Evolutionary conservation across 2,113 vertebrate genomes (phyloP).

Genomic region (Phrynosoma platyrhinos): DNA sequence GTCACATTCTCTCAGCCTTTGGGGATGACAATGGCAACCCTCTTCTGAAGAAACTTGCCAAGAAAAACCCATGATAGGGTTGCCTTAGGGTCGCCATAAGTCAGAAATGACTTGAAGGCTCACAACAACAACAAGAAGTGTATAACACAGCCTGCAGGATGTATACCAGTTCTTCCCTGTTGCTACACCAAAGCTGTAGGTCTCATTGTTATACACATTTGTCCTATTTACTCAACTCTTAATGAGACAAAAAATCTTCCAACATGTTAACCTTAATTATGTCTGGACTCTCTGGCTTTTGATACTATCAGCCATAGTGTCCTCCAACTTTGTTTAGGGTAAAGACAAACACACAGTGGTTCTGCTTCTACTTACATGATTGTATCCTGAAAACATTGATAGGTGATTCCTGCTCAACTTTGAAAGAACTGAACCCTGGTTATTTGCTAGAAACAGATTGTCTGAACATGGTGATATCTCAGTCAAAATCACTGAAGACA

Average conservation of each 20-base stretch:
- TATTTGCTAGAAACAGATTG: neutral
- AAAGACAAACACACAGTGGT: neutral
- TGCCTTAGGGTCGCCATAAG: no score
- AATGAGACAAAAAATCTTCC: neutral
- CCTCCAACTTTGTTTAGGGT: neutral
- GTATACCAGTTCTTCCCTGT: neutral
- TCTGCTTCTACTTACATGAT: neutral
- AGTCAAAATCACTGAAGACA: no score
- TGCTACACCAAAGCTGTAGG: neutral
- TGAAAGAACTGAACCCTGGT: neutral
- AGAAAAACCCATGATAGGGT: no score
- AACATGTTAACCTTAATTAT: no score
- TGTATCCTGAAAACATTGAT: neutral
- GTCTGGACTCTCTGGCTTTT: neutral
- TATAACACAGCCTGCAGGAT: neutral
- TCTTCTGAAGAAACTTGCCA: no score
- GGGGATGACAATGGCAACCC: no score
- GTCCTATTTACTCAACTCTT: neutral
- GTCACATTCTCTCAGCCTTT: no score
- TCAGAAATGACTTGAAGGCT: no score
- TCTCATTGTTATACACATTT: neutral
- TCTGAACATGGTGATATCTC: no score
- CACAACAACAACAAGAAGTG: no score
- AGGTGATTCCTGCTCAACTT: neutral
- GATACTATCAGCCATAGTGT: neutral